Base-by-base conservation (phyloP, 2,888 invertebrate species). In the Eudasyphora cyanicolor region DNA sequence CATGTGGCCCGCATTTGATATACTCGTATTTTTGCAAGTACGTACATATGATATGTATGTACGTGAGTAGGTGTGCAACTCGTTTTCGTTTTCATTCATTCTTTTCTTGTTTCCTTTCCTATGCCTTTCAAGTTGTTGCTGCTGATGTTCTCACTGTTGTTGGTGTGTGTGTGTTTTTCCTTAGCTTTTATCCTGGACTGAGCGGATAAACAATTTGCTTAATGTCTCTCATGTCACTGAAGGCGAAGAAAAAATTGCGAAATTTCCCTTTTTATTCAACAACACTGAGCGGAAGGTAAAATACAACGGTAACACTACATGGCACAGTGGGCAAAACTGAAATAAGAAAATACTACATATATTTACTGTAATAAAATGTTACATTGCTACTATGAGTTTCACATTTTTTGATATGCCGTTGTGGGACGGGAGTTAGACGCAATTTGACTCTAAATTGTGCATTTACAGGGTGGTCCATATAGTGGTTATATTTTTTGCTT, bases 171-270 rank as follows among this genome's bases (percentile, higher is more conserved):
- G n/a, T n/a, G n/a, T n/a, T n/a, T n/a, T n/a, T n/a, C n/a, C n/a
- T n/a, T n/a, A n/a, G n/a, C n/a, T n/a, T 74, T 60, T 74, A 60
- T 79, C 27, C 74, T 74, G 70, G 71, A 73, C 81, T 76, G 60
- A 84, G 76, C 81, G 84, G 81, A 78, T 84, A 84, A 84, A 84
- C 84, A 84, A 84, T 84, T 84, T 84, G 76, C 81, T 81, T 84
- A 84, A 81, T 84, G 81, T 84, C 84, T 81, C 84, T 78, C 76
- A 69, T 84, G 81, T 81, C 84, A 84, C 84, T 84, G 42, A 81
- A 79, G 84, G 84, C 84, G 42, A 79, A 60, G n/a, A 73, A 73
- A 60, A 73, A 42, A 73, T 67, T 84, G 64, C 42, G 14, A 76
- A 81, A 84, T 81, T 84, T 81, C 76, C 74, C 84, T 84, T 84